Percentiles rank a stretch among this genome's conserved stretches.
phyloP scores from a whole-genome alignment of 2,113 vertebrate genomes.

The Engystomops pustulosus region DNA sequence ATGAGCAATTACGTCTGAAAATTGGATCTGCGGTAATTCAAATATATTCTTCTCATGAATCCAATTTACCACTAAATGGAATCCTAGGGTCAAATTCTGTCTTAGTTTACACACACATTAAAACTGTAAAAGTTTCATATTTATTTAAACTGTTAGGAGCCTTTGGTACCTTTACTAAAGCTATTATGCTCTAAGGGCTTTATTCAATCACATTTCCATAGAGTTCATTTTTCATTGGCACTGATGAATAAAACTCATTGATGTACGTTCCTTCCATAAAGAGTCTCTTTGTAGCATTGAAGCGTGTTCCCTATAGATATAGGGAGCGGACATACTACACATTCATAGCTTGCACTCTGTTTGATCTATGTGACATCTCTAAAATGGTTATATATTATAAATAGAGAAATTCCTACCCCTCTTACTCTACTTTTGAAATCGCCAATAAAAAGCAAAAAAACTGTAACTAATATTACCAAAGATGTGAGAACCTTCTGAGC shows the following conservation, averaged over 20 bases:
- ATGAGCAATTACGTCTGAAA: slow-evolving; percentile 48
- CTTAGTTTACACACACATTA: slow-evolving; percentile 52
- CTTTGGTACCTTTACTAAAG: slow-evolving; percentile 44
- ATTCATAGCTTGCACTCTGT: neutral
- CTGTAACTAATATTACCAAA: neutral
- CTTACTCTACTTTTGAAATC: no score
- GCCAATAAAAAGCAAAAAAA: no score
- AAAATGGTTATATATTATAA: neutral
- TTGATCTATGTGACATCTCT: neutral
- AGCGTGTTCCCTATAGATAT: slow-evolving; percentile 9
- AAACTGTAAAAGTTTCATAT: slow-evolving; percentile 46
- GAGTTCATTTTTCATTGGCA: slow-evolving; percentile 36
- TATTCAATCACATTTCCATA: slow-evolving; percentile 47
- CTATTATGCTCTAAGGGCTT: slow-evolving; percentile 40
- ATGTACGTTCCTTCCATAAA: slow-evolving; percentile 18
- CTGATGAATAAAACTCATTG: slow-evolving; percentile 39
- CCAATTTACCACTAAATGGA: slow-evolving; percentile 49
- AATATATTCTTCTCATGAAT: slow-evolving; percentile 47
- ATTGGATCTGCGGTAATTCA: slow-evolving; percentile 34
- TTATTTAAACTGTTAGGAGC: slow-evolving; percentile 26
- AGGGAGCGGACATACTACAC: neutral
- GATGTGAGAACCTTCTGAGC: neutral
- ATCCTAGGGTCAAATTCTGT: slow-evolving; percentile 39
- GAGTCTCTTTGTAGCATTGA: slow-evolving; percentile 2
- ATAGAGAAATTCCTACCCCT: no score